Percentiles rank a stretch among this genome's conserved stretches.
Conservation (phyloP, 2,113 vertebrate species). For the Pseudopipra pipra region DNA sequence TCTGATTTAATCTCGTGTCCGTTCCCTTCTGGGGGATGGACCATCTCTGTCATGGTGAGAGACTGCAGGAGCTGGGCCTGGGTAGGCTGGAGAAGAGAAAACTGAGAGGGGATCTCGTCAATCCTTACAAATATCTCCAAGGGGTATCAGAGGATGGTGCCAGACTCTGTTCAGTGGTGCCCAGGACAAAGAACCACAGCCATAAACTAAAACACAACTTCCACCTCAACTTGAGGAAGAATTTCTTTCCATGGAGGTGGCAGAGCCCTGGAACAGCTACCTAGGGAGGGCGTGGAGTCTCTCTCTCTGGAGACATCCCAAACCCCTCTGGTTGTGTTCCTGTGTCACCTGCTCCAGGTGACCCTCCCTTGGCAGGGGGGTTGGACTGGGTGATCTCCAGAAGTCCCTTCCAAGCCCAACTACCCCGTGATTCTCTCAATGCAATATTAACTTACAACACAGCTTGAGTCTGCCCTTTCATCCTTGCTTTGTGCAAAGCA, state of each 20-base stretch:
- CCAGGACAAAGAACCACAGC: background rate
- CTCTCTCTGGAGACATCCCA: background rate
- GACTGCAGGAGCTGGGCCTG: background rate
- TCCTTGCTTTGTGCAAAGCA: background rate
- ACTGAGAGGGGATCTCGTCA: background rate
- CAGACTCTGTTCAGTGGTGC: background rate
- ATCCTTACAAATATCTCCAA: rapidly evolving
- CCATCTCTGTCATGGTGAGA: background rate
- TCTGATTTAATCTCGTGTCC: background rate
- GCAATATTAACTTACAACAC: background rate
- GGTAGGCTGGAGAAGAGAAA: background rate
- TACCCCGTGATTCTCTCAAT: background rate
- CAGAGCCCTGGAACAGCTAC: background rate
- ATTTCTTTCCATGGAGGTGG: background rate
- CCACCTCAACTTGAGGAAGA: rapidly evolving
- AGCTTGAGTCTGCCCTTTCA: background rate
- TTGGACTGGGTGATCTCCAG: background rate
- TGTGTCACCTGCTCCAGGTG: background rate
- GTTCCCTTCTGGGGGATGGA: background rate
- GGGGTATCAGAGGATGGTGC: background rate
- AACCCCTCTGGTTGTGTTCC: rapidly evolving
- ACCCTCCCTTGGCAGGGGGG: background rate
- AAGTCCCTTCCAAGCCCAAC: background rate
- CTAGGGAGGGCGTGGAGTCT: background rate
- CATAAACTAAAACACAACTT: background rate